These are phyloP conservation scores for Tinamus guttatus DNA, from an alignment of 2,113 vertebrate genomes.

Conservation along the genomic window DNA sequence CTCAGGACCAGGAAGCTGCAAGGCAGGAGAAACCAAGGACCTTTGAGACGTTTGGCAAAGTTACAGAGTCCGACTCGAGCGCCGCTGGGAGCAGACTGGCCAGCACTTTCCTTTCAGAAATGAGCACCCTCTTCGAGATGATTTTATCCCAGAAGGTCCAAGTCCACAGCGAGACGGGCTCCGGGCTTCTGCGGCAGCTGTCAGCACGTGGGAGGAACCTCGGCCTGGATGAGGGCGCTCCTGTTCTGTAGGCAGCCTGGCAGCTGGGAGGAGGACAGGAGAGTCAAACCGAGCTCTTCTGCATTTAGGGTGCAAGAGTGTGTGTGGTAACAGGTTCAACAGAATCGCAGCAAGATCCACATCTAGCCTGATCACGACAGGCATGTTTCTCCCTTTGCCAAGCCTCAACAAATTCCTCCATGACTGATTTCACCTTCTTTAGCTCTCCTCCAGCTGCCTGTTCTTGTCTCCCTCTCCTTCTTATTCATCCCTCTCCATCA, in stretches of 20 bases:
- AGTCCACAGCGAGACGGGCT: slow-evolving; percentile 74
- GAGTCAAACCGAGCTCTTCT: background rate
- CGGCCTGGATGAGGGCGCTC: slow-evolving; percentile 70
- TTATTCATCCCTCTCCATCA: background rate
- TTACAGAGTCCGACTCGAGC: background rate
- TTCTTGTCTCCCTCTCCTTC: background rate
- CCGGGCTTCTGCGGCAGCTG: slow-evolving; percentile 88
- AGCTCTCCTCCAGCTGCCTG: background rate
- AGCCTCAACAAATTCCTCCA: background rate
- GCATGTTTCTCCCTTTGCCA: background rate
- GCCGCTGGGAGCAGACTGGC: slow-evolving; percentile 73
- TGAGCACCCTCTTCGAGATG: slow-evolving; percentile 93
- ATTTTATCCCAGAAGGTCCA: slow-evolving; percentile 88
- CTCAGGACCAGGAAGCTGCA: slow-evolving; percentile 35
- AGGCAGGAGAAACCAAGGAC: slow-evolving; percentile 80
- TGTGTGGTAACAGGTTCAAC: background rate
- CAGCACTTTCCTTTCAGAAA: slow-evolving; percentile 89
- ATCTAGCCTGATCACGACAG: background rate
- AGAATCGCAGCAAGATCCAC: background rate
- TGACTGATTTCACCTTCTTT: background rate
- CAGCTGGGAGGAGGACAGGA: background rate
- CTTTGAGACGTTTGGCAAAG: slow-evolving; percentile 94
- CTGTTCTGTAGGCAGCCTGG: background rate
- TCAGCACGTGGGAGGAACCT: slow-evolving; percentile 86
- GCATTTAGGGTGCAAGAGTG: background rate